Conservation (phyloP, 2,888 invertebrate genomes). For the Leucozona laternaria region DNA sequence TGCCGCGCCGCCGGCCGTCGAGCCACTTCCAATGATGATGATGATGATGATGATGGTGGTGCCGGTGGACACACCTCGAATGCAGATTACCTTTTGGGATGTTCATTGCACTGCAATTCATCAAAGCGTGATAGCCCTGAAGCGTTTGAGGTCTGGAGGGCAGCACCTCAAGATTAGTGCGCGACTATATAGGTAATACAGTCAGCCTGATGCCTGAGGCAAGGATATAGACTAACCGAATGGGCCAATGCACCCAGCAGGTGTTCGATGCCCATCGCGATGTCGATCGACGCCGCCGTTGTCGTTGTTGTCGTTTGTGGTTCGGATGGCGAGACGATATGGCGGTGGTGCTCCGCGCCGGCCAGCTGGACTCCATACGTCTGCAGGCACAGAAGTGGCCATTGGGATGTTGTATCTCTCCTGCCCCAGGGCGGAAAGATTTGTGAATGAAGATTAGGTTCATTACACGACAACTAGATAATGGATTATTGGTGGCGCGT, state of each 20-base stretch:
- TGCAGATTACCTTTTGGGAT: conserved; percentile 70
- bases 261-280: conserved; percentile 61
- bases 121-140: conserved; percentile 66
- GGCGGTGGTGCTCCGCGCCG: not conserved
- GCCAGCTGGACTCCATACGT: not conserved
- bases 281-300: conserved; percentile 54
- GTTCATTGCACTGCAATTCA: conserved; percentile 64
- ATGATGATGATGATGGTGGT: conserved; percentile 38
- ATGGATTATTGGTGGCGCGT: conserved; percentile 72
- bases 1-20: not conserved
- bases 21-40: not conserved
- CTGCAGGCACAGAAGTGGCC: conserved; percentile 34
- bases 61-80: conserved; percentile 70
- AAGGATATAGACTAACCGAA: conserved; percentile 24
- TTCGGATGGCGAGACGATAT: too few species aligned
- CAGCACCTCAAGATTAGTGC: conserved; percentile 48
- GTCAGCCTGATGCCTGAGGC: conserved; percentile 20
- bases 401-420: conserved; percentile 32
- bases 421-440: conserved; percentile 51
- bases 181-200: conserved; percentile 11
- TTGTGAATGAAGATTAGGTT: conserved; percentile 71
- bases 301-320: conserved; percentile 25
- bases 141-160: conserved; percentile 58
- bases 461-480: conserved; percentile 73
- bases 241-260: conserved; percentile 71